Evolutionary conservation across 92 coral and sea anemone species (phyloP), one percentile per base, ranked within the genome.

Genomic region (Porites lobata): DNA sequence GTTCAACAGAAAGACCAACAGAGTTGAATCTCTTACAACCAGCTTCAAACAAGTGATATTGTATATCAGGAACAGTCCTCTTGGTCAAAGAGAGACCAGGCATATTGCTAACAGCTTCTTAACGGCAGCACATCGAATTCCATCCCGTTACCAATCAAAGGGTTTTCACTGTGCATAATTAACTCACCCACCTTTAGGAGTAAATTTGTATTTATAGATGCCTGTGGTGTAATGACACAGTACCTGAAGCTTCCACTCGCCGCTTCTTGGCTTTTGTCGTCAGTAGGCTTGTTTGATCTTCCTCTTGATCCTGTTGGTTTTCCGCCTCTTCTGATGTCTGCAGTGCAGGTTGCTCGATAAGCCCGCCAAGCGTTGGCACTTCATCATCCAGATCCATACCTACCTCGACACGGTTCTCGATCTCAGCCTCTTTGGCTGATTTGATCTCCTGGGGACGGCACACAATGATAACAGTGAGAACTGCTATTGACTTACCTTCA

Each of bases 371-470:
- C 75, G 22, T 75, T 78, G 71, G 50, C 71, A 64, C 91, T 17
- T 95, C 98, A 12, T 93, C 96, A 50, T 95, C 98, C 68, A 95
- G 86, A 51, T 95, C 98, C 98, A 95, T 95, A 91, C 98, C 98
- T 95, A 95, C 98, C 96, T 93, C 96, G 18, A 76, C 92, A n/a
- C 95, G 96, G 77, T 89, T 93, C 51, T 91, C 90, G 65, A 91
- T 82, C 90, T 93, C 94, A 79, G 89, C 86, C 87, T 95, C 98
- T 66, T 94, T 90, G 70, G 88, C 92, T 78, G 90, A 87, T 88
- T 79, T 93, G 83, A 93, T 91, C 91, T 94, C 98, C 98, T 95
- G 87, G 90, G 93, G 89, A 91, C 72, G 89, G 88, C 90, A 54
- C 65, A 90, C 52, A 85, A 85, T 71, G 78, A 85, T 22, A 89